Evolutionary conservation across 2,888 invertebrate genomes (phyloP), one percentile per base, ranked within the genome.

Genomic region (Tipula vernalis): DNA sequence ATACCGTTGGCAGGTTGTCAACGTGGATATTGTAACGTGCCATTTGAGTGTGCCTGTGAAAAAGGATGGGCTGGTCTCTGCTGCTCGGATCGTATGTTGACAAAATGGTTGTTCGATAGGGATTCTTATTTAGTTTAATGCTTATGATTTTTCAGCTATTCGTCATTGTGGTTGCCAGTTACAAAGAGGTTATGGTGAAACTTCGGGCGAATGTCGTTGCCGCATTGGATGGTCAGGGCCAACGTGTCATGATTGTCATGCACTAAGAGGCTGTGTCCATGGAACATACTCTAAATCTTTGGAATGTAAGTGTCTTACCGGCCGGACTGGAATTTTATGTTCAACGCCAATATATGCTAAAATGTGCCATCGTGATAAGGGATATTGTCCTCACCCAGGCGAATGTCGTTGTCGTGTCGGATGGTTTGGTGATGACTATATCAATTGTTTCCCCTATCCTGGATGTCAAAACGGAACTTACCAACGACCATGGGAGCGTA

Each of bases 201-300:
- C 93, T 51, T 98, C 98, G 0, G 96, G 96, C 85, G 97, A 98
- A 90, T 98, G 98, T 92, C 92, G 96, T 89, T 98, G 98, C 91
- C 94, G 96, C 85, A 92, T 97, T n/a, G 98, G 98, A 87, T 98
- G 97, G 97, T 93, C 96, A 6, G 98, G 98, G 0, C 94, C 94
- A 83, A 95, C 94, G 12, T 98, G 98, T 91, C 94, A 95, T 89
- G 94, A 96, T 88, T 98, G 98, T 91, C 95, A 97, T 90, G 95
- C 96, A 2, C 92, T 98, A 89, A 98, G 98, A 0, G 98, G 98
- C 88, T 98, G 98, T 91, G 95, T 95, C 89, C 96, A 97, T 90
- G 98, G 98, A 10, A 96, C 95, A 89, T 98, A 98, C 91, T 95
- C 95, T 88, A 96, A 96, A 90, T 97, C 98, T 3, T 93, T 97